These are phyloP conservation scores for Sycobia sp. DNA, from an alignment of 1,140 invertebrate species.

Conservation along the genomic window DNA sequence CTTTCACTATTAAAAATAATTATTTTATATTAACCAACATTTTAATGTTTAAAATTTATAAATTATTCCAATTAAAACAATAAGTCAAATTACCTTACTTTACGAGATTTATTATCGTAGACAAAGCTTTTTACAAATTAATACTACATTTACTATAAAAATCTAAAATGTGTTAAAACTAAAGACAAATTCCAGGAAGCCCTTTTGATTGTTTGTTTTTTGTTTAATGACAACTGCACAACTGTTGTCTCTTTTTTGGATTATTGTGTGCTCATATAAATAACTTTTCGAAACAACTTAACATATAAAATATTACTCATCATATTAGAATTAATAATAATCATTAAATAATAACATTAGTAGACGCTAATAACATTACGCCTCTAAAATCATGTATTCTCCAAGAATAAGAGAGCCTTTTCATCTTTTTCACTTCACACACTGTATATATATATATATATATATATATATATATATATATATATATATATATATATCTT, in stretches of 20 bases:
- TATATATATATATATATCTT: no score
- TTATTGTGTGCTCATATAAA: constrained; percentile 16
- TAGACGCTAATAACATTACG: constrained; percentile 20
- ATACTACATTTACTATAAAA: constrained; percentile 22
- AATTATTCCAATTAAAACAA: constrained; percentile 2
- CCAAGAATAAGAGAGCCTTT: constrained; percentile 33
- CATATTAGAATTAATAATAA: constrained; percentile 9
- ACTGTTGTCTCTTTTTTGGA: not conserved
- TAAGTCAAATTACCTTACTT: not conserved
- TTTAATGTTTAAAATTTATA: not conserved
- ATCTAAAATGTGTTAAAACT: constrained; percentile 27
- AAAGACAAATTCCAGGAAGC: constrained; percentile 32
- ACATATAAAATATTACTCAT: constrained; percentile 23
- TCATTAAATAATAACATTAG: constrained; percentile 15
- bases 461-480: no score
- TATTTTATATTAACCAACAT: not conserved
- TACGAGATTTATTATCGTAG: not conserved
- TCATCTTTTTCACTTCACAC: not conserved
- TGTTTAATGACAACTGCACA: constrained; percentile 9
- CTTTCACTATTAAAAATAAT: constrained; percentile 23
- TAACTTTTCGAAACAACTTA: constrained; percentile 2
- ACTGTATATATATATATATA: not conserved
- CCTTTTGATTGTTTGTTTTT: constrained; percentile 25
- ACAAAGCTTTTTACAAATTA: constrained; percentile 33
- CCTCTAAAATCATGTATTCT: constrained; percentile 15